A percentile compares a stretch with the other conserved stretches of the same genome.
Conservation (phyloP, 1,140 invertebrate genomes). For the Zaprionus africanus region DNA sequence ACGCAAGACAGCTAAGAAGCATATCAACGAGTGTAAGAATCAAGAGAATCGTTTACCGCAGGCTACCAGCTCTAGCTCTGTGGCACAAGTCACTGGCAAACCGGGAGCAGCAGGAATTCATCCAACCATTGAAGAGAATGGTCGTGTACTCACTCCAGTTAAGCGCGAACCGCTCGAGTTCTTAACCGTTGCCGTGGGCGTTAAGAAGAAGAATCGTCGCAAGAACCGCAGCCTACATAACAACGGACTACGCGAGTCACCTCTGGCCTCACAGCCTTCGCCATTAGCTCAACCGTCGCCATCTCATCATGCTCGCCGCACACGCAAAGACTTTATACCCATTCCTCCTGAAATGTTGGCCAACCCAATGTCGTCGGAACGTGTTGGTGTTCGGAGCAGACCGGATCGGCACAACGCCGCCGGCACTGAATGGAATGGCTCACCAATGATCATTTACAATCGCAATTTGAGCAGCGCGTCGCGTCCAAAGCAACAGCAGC, state of each 20-base stretch:
- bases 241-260: slow-evolving; percentile 87
- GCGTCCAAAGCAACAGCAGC: slow-evolving; percentile 11
- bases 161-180: slow-evolving; percentile 89
- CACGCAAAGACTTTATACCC: slow-evolving; percentile 86
- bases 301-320: slow-evolving; percentile 86
- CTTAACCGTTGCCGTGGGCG: slow-evolving; percentile 86
- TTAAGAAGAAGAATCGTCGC: slow-evolving; percentile 87
- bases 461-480: slow-evolving; percentile 82
- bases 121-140: slow-evolving; percentile 83
- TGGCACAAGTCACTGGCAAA: slow-evolving; percentile 31
- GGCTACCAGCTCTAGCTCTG: slow-evolving; percentile 19
- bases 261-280: slow-evolving; percentile 85
- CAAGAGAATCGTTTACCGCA: slow-evolving; percentile 54
- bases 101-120: slow-evolving; percentile 39
- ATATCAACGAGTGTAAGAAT: slow-evolving; percentile 84
- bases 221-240: slow-evolving; percentile 86
- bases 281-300: slow-evolving; percentile 85
- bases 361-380: slow-evolving; percentile 33
- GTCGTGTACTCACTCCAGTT: slow-evolving; percentile 86
- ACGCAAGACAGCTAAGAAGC: slow-evolving; percentile 85
- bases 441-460: slow-evolving; percentile 88
- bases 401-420: slow-evolving; percentile 85
- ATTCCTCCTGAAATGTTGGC: slow-evolving; percentile 76
- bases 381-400: slow-evolving; percentile 7
- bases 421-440: slow-evolving; percentile 89